Percentiles rank a stretch among this genome's conserved stretches.
These are phyloP conservation scores for Azorinus chamasolen DNA, from an alignment of 2,888 invertebrate genomes.

Conservation along the genomic window DNA sequence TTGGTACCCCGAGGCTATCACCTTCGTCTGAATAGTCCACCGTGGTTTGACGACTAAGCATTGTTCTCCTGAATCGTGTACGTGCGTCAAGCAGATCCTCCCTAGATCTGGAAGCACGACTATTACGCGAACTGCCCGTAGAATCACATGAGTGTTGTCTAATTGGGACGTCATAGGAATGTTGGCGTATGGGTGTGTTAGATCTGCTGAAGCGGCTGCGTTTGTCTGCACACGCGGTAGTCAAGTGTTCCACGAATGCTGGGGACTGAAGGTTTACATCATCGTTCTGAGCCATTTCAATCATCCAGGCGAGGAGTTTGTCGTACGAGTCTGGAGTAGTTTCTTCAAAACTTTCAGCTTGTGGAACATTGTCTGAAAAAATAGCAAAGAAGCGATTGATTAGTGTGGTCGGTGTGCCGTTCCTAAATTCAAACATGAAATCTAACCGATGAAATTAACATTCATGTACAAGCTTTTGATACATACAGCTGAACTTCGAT, in stretches of 20 bases:
- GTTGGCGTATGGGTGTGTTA: conserved; percentile 16
- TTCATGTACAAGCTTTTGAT: no score
- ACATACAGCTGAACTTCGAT: no score
- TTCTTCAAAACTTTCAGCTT: no score
- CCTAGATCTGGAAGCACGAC: conserved; percentile 34
- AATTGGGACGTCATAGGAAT: conserved; percentile 35
- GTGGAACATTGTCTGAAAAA: conserved; percentile 19
- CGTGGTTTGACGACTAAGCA: conserved; percentile 49
- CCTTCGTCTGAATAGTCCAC: conserved; percentile 55
- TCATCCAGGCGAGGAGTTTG: conserved; percentile 77
- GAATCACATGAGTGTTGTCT: conserved; percentile 50
- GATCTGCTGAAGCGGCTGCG: background rate
- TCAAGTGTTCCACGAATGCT: conserved; percentile 71
- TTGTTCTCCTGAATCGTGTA: conserved; percentile 40
- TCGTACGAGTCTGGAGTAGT: conserved; percentile 71
- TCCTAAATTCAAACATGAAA: no score
- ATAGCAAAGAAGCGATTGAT: no score
- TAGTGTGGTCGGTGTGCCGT: no score
- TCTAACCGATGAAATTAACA: no score
- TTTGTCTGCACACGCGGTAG: conserved; percentile 52
- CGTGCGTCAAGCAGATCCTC: conserved; percentile 45
- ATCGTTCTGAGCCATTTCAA: conserved; percentile 78
- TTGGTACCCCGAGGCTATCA: conserved; percentile 14
- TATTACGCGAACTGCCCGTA: conserved; percentile 31
- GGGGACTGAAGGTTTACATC: conserved; percentile 67